phyloP scores from a whole-genome alignment of 2,113 vertebrate genomes.

The Oryzias celebensis region DNA sequence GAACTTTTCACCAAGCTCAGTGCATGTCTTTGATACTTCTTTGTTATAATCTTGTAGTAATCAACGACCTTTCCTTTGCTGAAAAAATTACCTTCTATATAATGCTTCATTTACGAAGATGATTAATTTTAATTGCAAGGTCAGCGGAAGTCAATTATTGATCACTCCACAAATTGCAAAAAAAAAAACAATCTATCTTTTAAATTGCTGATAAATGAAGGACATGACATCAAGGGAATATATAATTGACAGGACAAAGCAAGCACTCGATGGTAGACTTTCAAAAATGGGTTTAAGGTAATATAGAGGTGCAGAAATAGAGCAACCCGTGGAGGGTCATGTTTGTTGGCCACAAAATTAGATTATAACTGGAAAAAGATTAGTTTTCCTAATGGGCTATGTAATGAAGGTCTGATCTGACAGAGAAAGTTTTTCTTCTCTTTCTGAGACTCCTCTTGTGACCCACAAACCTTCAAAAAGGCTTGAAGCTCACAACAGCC shows the following conservation, averaged over 20 bases:
- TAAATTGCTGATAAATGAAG: slow-evolving; percentile 13
- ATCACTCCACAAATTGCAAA: slow-evolving; percentile 30
- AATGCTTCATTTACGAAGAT: slow-evolving; percentile 55
- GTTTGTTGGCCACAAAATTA: background rate
- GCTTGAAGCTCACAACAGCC: slow-evolving; percentile 9
- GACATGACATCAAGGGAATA: slow-evolving; percentile 7
- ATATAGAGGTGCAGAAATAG: background rate
- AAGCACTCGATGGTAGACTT: slow-evolving; percentile 19
- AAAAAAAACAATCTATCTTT: slow-evolving; percentile 19
- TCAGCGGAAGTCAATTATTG: slow-evolving; percentile 63
- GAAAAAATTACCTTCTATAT: slow-evolving; percentile 48
- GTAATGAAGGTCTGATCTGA: slow-evolving; percentile 4
- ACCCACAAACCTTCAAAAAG: slow-evolving; percentile 13
- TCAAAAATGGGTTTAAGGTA: background rate
- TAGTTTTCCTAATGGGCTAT: background rate
- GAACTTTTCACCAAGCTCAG: slow-evolving; percentile 21
- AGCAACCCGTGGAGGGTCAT: background rate
- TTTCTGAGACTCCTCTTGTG: slow-evolving; percentile 3
- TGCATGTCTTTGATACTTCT: slow-evolving; percentile 22
- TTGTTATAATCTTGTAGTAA: slow-evolving; percentile 53
- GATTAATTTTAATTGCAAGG: slow-evolving; percentile 64
- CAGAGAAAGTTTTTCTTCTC: background rate
- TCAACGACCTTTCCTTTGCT: slow-evolving; percentile 49
- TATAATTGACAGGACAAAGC: slow-evolving; percentile 14
- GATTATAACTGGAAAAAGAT: slow-evolving; percentile 6